Evolutionary conservation across 30 jellyfish, hydroid and myxozoan species (phyloP), one percentile per base, ranked within the genome.

Genomic region (Haliclystus octoradiatus): DNA sequence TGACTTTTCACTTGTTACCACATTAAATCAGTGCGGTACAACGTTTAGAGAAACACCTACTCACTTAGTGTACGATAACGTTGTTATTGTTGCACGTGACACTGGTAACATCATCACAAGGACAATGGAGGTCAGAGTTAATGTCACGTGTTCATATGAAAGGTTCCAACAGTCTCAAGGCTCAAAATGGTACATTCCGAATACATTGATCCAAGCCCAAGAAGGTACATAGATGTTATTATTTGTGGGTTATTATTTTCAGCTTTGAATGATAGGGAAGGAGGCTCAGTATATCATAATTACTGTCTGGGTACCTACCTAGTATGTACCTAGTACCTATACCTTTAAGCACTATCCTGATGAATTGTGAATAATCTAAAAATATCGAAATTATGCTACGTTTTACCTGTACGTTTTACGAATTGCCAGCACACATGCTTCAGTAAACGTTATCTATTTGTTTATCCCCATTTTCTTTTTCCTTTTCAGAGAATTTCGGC

Each of bases 401-500:
- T n/a, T n/a, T n/a, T n/a, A n/a, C n/a, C n/a, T n/a, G n/a, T n/a
- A n/a, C n/a, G n/a, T n/a, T n/a, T n/a, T n/a, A n/a, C n/a, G n/a
- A n/a, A n/a, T n/a, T n/a, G n/a, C n/a, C n/a, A n/a, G n/a, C n/a
- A n/a, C n/a, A n/a, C n/a, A n/a, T n/a, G n/a, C n/a, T n/a, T n/a
- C n/a, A n/a, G n/a, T n/a, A n/a, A n/a, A n/a, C n/a, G n/a, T n/a
- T n/a, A n/a, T n/a, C n/a, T n/a, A n/a, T n/a, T n/a, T n/a, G n/a
- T n/a, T n/a, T n/a, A n/a, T n/a, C n/a, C n/a, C n/a, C n/a, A n/a
- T n/a, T n/a, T n/a, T n/a, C n/a, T n/a, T n/a, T n/a, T 40, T 5
- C 57, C 19, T 34, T 28, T 46, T 25, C 68, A 75, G 87, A 65
- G 57, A 76, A 76, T 35, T 64, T 64, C 51, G 87, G 87, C 34